These are phyloP conservation scores for Siniperca obscura DNA, from an alignment of 2,797 vertebrate species.

Conservation along the genomic window DNA sequence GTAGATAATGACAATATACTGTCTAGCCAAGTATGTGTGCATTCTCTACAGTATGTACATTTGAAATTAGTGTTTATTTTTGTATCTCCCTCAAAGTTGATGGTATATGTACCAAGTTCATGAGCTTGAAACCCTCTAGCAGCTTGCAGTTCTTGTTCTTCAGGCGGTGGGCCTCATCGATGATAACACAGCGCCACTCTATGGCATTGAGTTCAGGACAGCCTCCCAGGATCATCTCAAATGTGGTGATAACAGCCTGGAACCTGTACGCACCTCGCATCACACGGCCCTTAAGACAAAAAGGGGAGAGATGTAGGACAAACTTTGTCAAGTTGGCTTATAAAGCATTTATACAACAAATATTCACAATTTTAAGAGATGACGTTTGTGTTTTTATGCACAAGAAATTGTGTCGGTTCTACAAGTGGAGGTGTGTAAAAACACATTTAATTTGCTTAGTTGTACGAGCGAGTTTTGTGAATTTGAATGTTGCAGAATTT, in stretches of 20 bases:
- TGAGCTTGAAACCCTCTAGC: slow-evolving; percentile 97
- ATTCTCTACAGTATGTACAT: no score
- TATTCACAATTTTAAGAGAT: background rate
- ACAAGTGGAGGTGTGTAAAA: background rate
- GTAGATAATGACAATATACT: background rate
- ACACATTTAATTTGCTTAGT: background rate
- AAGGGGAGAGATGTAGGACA: background rate
- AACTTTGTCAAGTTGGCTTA: background rate
- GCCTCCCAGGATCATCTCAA: slow-evolving; percentile 99
- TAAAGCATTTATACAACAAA: background rate
- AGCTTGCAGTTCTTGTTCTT: slow-evolving; percentile 99
- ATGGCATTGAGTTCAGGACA: slow-evolving; percentile 97
- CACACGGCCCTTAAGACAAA: slow-evolving; percentile 86
- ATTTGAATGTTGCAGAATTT: background rate
- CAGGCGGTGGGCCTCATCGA: slow-evolving; percentile 97
- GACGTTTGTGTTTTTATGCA: background rate
- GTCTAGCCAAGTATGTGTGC: no score
- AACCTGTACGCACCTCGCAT: slow-evolving; percentile 94
- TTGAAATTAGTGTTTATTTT: background rate
- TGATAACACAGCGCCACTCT: slow-evolving; percentile 98
- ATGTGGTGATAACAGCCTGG: slow-evolving; percentile 97
- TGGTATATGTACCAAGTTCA: slow-evolving; percentile 90
- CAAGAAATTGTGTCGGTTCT: background rate
- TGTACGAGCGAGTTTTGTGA: background rate
- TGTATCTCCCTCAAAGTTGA: background rate